Evolutionary conservation across 2,888 invertebrate species (phyloP).

Genomic region (Harpagoxenus sublaevis): DNA sequence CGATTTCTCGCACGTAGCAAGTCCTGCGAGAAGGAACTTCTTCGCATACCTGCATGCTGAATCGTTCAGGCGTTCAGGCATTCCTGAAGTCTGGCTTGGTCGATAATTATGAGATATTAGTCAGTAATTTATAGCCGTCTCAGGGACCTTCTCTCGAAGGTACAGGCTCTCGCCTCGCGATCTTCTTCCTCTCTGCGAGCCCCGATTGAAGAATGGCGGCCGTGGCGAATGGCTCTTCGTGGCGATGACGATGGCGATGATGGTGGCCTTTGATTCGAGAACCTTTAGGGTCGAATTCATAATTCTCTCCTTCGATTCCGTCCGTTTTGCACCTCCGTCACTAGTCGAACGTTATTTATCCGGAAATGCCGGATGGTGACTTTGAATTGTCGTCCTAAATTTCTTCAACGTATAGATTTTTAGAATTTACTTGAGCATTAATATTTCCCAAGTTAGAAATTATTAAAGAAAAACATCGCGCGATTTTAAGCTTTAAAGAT

Average conservation of each 20-base stretch:
- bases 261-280: constrained; percentile 58
- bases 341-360: constrained; percentile 43
- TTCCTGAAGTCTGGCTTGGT: constrained; percentile 79
- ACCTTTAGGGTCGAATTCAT: constrained; percentile 68
- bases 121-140: constrained; percentile 83
- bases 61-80: constrained; percentile 74
- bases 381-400: background rate
- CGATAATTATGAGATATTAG: constrained; percentile 84
- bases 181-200: constrained; percentile 32
- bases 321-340: constrained; percentile 3
- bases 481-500: background rate
- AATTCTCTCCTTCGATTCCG: constrained; percentile 38
- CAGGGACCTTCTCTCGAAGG: constrained; percentile 74
- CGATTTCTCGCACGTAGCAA: constrained; percentile 22
- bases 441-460: background rate
- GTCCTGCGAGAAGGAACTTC: constrained; percentile 43
- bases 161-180: constrained; percentile 60
- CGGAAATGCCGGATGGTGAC: constrained; percentile 61
- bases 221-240: constrained; percentile 59
- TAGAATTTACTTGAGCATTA: background rate
- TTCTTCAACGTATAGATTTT: background rate
- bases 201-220: constrained; percentile 63
- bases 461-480: background rate
- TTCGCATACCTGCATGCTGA: constrained; percentile 79
- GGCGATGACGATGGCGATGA: constrained; percentile 44